Evolutionary conservation across 1,140 invertebrate genomes (phyloP).

Genomic region (Lysiphlebus fabarum): DNA sequence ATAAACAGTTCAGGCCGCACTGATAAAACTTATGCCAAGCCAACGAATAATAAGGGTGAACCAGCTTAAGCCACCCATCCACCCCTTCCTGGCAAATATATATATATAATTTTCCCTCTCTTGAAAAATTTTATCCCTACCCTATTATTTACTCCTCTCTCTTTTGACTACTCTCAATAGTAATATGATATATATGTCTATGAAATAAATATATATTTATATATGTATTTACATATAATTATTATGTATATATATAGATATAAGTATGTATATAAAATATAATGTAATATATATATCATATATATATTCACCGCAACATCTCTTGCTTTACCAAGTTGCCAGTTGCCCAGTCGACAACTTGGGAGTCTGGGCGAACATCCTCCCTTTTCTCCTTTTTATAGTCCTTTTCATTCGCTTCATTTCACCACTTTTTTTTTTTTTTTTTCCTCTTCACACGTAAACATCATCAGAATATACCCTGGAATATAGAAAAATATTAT

Average conservation of each 20-base stretch:
- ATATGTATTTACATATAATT: too few relatives aligned
- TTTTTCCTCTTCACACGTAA: background rate
- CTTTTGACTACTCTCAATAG: background rate
- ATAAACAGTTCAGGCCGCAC: constrained; percentile 25
- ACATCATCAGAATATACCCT: too few relatives aligned
- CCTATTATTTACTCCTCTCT: background rate
- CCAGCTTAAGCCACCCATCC: background rate
- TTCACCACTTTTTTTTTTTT: too few relatives aligned
- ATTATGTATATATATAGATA: too few relatives aligned
- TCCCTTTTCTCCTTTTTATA: background rate
- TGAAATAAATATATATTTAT: too few relatives aligned
- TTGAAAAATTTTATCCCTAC: background rate
- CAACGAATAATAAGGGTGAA: constrained; percentile 18
- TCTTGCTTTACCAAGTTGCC: background rate
- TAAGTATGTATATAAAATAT: too few relatives aligned
- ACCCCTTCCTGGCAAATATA: background rate
- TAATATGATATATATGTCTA: too few relatives aligned
- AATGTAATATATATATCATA: too few relatives aligned
- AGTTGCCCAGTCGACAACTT: background rate
- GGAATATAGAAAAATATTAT: too few relatives aligned
- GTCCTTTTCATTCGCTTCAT: too few relatives aligned
- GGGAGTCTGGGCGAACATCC: constrained; percentile 12
- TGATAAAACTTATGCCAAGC: constrained; percentile 3
- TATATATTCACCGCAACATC: background rate
- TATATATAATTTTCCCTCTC: background rate